Conservation (phyloP, 2,113 vertebrate genomes). For the Trinectes maculatus region DNA sequence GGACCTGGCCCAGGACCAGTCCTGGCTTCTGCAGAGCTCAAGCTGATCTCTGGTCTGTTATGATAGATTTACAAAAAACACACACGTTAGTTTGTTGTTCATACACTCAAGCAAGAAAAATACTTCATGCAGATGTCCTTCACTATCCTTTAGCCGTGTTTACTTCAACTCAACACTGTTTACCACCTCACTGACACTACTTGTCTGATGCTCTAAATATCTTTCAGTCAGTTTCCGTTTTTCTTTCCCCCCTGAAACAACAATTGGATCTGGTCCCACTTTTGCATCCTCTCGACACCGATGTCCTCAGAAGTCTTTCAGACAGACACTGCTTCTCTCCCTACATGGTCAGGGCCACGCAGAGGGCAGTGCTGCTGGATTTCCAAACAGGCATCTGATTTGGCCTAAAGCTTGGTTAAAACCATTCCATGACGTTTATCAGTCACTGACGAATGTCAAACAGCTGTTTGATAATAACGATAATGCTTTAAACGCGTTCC, state of each 20-base stretch:
- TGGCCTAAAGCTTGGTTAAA: neutral
- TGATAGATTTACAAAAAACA: conserved; percentile 20
- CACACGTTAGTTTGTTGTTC: conserved; percentile 5
- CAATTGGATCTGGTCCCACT: conserved; percentile 50
- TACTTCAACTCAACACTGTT: conserved; percentile 1
- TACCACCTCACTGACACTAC: conserved; percentile 11
- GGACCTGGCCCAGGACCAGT: conserved; percentile 42
- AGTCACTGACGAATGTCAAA: neutral
- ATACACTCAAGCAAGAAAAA: neutral
- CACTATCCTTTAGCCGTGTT: conserved; percentile 17
- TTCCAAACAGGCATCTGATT: conserved; percentile 15
- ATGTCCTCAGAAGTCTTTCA: conserved; percentile 40
- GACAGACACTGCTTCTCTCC: conserved; percentile 38
- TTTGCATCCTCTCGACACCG: conserved; percentile 40
- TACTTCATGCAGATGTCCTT: neutral
- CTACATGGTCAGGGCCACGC: conserved; percentile 64
- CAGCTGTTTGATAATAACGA: neutral
- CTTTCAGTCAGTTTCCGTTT: conserved; percentile 9
- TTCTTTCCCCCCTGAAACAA: conserved; percentile 6
- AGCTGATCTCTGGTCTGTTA: conserved; percentile 35
- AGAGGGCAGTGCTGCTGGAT: conserved; percentile 22
- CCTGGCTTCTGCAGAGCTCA: conserved; percentile 15
- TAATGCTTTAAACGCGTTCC: too few relatives aligned
- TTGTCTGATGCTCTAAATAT: conserved; percentile 34
- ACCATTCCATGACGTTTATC: neutral